phyloP scores from a whole-genome alignment of 1,140 invertebrate species.

The Brachionus calyciflorus region DNA sequence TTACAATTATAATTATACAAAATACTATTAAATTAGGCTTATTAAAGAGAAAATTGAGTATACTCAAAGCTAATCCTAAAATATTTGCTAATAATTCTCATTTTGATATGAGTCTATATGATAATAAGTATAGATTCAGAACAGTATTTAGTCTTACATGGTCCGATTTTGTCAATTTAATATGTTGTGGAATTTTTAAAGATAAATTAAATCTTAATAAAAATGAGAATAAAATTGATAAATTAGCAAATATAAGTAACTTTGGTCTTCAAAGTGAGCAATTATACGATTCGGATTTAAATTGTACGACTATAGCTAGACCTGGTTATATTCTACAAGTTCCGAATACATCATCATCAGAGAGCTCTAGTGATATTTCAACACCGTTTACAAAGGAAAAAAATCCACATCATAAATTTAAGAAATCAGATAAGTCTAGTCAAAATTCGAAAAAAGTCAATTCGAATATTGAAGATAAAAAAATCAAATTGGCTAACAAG shows the following conservation, averaged over 20 bases:
- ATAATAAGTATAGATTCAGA: slow-evolving; percentile 7
- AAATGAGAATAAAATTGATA: background rate
- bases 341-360: slow-evolving; percentile 4
- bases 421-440: background rate
- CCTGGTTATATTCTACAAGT: slow-evolving; percentile 44
- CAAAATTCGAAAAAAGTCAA: slow-evolving; percentile 4
- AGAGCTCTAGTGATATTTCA: slow-evolving; percentile 5
- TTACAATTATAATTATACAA: slow-evolving; percentile 44
- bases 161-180: background rate
- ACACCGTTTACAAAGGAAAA: slow-evolving; percentile 33
- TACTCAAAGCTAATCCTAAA: background rate
- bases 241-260: background rate
- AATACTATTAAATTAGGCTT: slow-evolving; percentile 39
- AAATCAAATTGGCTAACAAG: background rate
- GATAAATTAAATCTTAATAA: background rate
- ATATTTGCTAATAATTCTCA: background rate
- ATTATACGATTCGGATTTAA: slow-evolving; percentile 27
- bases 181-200: slow-evolving; percentile 18
- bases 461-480: slow-evolving; percentile 20
- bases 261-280: slow-evolving; percentile 17
- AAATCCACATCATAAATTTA: slow-evolving; percentile 17
- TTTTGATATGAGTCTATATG: slow-evolving; percentile 25
- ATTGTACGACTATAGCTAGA: slow-evolving; percentile 34
- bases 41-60: background rate
- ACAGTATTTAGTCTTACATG: background rate